phyloP scores from a whole-genome alignment of 2,888 invertebrate species.

The Mechanitis messenoides region DNA sequence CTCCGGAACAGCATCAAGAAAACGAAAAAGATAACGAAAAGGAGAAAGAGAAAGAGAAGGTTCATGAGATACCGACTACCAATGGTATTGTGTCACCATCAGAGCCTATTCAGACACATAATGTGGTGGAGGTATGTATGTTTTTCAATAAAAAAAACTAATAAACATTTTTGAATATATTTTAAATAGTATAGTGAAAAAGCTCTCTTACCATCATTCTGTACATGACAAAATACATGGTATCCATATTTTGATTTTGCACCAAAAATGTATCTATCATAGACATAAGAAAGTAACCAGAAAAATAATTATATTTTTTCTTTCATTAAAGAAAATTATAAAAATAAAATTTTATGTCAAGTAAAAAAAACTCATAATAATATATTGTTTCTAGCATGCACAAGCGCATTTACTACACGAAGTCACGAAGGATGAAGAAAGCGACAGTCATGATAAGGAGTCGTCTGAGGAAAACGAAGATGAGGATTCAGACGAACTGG shows the following conservation, averaged over 20 bases:
- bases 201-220: too few relatives aligned
- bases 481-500: slow-evolving; percentile 81
- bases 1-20: slow-evolving; percentile 52
- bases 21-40: background rate
- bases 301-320: too few relatives aligned
- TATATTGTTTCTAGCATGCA: slow-evolving; percentile 37
- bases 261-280: too few relatives aligned
- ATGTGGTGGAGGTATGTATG: slow-evolving; percentile 48
- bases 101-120: slow-evolving; percentile 41
- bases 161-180: too few relatives aligned
- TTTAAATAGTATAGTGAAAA: too few relatives aligned
- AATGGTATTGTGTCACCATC: slow-evolving; percentile 57
- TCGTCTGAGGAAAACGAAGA: slow-evolving; percentile 79
- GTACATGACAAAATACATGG: too few relatives aligned
- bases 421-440: slow-evolving; percentile 35
- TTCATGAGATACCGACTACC: slow-evolving; percentile 55
- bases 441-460: slow-evolving; percentile 57
- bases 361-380: too few relatives aligned
- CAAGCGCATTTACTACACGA: slow-evolving; percentile 39
- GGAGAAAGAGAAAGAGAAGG: slow-evolving; percentile 19
- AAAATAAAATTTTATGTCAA: too few relatives aligned
- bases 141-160: background rate
- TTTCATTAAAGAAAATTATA: too few relatives aligned
- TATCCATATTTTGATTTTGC: slow-evolving; percentile 9
- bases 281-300: too few relatives aligned